Evolutionary conservation across 2,113 vertebrate species (phyloP).

Genomic region (Brevimyrus niger): DNA sequence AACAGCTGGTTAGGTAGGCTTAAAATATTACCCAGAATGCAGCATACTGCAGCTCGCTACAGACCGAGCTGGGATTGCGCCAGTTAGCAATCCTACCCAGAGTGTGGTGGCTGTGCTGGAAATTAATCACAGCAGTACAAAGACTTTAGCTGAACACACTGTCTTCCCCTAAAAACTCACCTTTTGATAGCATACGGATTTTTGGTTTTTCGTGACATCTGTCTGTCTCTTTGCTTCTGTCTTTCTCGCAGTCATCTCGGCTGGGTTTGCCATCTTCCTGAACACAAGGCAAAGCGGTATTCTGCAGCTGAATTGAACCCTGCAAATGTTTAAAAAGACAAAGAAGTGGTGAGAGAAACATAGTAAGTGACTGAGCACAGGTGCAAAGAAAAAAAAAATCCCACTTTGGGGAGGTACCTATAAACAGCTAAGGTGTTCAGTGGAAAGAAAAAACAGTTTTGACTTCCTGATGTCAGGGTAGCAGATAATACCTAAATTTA

Average conservation of each 20-base stretch:
- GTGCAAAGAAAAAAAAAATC: neutral
- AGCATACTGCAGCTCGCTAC: neutral
- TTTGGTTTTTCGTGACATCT: slow-evolving; percentile 71
- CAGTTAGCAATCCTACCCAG: neutral
- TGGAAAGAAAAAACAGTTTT: neutral
- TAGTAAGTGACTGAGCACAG: neutral
- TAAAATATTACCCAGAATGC: slow-evolving; percentile 10
- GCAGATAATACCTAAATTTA: neutral
- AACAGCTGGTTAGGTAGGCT: slow-evolving; percentile 9
- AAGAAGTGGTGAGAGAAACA: neutral
- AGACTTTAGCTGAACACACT: neutral
- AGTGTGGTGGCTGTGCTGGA: neutral
- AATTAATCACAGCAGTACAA: neutral
- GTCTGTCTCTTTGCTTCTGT: slow-evolving; percentile 66
- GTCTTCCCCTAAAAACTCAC: slow-evolving; percentile 50
- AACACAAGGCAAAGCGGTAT: slow-evolving; percentile 66
- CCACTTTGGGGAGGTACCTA: neutral
- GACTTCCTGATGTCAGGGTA: neutral
- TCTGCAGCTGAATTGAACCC: slow-evolving; percentile 69
- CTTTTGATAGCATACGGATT: slow-evolving; percentile 81
- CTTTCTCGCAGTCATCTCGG: slow-evolving; percentile 74
- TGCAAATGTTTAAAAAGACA: slow-evolving; percentile 39
- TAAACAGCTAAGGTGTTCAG: neutral
- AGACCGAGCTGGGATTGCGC: neutral
- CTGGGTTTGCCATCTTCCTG: slow-evolving; percentile 69